Conservation (phyloP, 37 sponge, comb jelly and placozoan species). For the Spongilla lacustris region DNA sequence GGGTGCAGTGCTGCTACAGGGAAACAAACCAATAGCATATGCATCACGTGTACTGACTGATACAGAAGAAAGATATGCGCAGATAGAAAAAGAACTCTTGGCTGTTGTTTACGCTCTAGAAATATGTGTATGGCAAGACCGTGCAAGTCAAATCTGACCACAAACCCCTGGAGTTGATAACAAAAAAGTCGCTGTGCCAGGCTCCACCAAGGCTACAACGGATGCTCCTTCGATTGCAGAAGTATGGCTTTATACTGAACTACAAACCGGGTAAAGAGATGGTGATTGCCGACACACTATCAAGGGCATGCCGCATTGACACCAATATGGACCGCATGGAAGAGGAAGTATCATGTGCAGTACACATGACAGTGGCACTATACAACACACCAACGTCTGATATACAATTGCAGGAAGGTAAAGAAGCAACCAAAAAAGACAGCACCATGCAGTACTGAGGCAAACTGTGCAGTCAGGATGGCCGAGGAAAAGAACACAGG, state of each 20-base stretch:
- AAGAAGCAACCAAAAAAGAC: too few species aligned
- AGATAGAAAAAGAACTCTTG: constrained; percentile 26
- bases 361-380: neutral
- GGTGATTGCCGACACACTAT: constrained; percentile 9
- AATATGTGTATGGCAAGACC: constrained; percentile 29
- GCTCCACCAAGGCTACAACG: constrained; percentile 45
- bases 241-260: constrained; percentile 10
- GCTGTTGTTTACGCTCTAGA: constrained; percentile 25
- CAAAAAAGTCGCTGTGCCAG: constrained; percentile 18
- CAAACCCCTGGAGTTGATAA: constrained; percentile 36
- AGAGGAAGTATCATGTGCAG: neutral
- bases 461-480: too few species aligned
- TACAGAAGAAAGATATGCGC: constrained; percentile 17
- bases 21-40: constrained; percentile 20
- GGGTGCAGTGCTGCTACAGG: constrained; percentile 36
- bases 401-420: too few species aligned
- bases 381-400: too few species aligned
- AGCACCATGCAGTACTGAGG: too few species aligned
- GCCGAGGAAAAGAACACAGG: too few species aligned
- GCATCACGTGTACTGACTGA: constrained; percentile 21
- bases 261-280: constrained; percentile 16
- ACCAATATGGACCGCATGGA: neutral
- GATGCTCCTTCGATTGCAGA: constrained; percentile 36
- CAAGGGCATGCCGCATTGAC: too few species aligned
- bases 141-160: constrained; percentile 41